A percentile compares a stretch with the other conserved stretches of the same genome.
Conservation (phyloP, 2,113 vertebrate genomes). For the Clupea harengus region DNA sequence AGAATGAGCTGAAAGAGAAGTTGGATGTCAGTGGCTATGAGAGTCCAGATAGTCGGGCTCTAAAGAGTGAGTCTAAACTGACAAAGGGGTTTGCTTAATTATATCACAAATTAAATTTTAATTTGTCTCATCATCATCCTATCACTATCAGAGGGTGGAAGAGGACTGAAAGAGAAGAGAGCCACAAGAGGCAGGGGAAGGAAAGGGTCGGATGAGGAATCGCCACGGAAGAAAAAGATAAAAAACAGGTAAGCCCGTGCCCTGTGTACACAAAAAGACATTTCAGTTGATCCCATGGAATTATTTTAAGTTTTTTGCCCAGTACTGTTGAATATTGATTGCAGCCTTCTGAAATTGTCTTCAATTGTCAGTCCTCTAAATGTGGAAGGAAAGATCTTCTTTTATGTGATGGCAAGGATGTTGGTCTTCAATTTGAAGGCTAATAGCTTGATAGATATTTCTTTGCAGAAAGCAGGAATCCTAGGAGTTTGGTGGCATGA, state of each 20-base stretch:
- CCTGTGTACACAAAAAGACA: background rate
- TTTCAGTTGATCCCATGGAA: too few relatives aligned
- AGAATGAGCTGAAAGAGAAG: constrained; percentile 96
- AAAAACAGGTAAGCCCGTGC: constrained; percentile 81
- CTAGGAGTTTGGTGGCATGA: too few relatives aligned
- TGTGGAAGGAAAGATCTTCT: too few relatives aligned
- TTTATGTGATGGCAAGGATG: too few relatives aligned
- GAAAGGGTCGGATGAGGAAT: constrained; percentile 89
- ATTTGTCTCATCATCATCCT: constrained; percentile 9
- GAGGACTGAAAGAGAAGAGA: constrained; percentile 84
- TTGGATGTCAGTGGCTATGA: constrained; percentile 89
- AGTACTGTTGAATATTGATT: too few relatives aligned
- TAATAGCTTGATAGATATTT: too few relatives aligned
- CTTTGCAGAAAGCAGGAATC: too few relatives aligned
- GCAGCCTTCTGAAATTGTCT: too few relatives aligned
- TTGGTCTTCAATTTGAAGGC: too few relatives aligned
- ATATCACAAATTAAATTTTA: background rate
- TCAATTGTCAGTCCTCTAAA: too few relatives aligned
- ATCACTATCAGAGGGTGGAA: constrained; percentile 75
- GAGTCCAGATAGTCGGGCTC: constrained; percentile 70
- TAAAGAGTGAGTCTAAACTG: constrained; percentile 79
- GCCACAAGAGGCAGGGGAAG: constrained; percentile 83
- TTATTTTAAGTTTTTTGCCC: too few relatives aligned
- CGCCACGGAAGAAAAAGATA: constrained; percentile 90
- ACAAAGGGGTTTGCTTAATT: background rate